Percentiles rank a stretch among this genome's conserved stretches.
Evolutionary conservation across 2,113 vertebrate species (phyloP).

Genomic region (Cervus canadensis): DNA sequence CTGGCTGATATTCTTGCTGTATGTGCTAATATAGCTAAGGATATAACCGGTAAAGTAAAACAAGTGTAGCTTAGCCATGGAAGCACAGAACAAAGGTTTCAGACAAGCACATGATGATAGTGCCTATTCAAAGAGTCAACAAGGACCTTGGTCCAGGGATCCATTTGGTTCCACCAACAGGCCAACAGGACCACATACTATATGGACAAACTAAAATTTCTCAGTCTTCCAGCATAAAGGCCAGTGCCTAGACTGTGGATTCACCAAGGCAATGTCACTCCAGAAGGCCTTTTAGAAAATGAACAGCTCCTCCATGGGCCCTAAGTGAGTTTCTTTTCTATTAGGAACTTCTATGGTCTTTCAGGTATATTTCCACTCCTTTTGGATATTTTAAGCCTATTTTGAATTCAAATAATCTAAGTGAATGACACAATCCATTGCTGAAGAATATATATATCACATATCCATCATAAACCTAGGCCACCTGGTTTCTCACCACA

Average conservation of each 20-base stretch:
- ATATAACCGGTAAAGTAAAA: neutral
- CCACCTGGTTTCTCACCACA: neutral
- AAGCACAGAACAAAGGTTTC: neutral
- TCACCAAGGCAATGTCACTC: neutral
- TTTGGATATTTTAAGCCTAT: neutral
- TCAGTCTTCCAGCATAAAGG: neutral
- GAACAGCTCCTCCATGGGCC: neutral
- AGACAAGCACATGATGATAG: neutral
- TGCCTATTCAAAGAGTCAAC: neutral
- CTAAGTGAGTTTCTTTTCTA: neutral
- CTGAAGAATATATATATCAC: neutral
- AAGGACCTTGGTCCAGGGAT: neutral
- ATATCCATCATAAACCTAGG: neutral
- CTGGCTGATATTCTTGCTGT: neutral
- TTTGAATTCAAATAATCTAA: conserved; percentile 15
- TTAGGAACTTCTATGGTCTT: neutral
- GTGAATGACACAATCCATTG: neutral
- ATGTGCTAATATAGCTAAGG: neutral
- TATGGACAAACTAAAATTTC: neutral
- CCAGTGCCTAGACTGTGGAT: neutral
- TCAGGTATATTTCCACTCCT: neutral
- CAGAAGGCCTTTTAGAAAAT: neutral
- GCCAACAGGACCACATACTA: neutral
- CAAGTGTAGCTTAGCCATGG: neutral
- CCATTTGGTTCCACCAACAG: neutral